phyloP scores from a whole-genome alignment of 2,888 invertebrate genomes.

The Ethmia dodecea region DNA sequence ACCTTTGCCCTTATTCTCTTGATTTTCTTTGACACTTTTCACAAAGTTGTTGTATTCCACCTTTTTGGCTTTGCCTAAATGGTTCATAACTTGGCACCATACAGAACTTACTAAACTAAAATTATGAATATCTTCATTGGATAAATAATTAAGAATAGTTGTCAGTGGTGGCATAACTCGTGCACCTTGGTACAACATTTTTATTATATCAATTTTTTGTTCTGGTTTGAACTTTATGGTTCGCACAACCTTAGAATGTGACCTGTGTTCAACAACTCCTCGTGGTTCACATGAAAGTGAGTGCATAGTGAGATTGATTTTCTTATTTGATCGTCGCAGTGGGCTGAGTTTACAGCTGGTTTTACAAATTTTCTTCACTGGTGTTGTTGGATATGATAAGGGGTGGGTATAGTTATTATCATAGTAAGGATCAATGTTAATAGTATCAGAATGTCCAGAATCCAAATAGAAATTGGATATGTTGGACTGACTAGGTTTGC shows the following conservation, averaged over 20 bases:
- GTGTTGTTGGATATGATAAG: constrained; percentile 55
- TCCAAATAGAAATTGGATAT: constrained; percentile 2
- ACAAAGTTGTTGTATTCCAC: constrained; percentile 38
- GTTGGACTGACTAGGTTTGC: constrained; percentile 3
- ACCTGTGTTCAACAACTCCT: constrained; percentile 32
- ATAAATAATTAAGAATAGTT: constrained; percentile 53
- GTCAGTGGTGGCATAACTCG: constrained; percentile 44
- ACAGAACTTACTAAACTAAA: constrained; percentile 53
- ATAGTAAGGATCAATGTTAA: constrained; percentile 20
- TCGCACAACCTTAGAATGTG: constrained; percentile 28
- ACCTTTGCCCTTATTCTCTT: constrained; percentile 41
- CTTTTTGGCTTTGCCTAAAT: constrained; percentile 41
- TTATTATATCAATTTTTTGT: constrained; percentile 61
- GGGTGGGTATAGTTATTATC: constrained; percentile 32
- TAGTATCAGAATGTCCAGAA: constrained; percentile 9
- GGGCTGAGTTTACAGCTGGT: constrained; percentile 50
- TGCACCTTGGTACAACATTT: constrained; percentile 40
- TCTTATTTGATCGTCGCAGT: constrained; percentile 47
- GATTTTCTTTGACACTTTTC: constrained; percentile 51
- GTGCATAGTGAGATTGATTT: constrained; percentile 55
- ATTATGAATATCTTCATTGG: constrained; percentile 56
- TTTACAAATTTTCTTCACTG: constrained; percentile 49
- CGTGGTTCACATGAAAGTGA: constrained; percentile 53
- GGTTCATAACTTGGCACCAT: constrained; percentile 55
- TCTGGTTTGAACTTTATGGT: constrained; percentile 45